Percentiles rank a stretch among this genome's conserved stretches.
Evolutionary conservation across 2,113 vertebrate species (phyloP).

Genomic region (Hemichromis elongatus): DNA sequence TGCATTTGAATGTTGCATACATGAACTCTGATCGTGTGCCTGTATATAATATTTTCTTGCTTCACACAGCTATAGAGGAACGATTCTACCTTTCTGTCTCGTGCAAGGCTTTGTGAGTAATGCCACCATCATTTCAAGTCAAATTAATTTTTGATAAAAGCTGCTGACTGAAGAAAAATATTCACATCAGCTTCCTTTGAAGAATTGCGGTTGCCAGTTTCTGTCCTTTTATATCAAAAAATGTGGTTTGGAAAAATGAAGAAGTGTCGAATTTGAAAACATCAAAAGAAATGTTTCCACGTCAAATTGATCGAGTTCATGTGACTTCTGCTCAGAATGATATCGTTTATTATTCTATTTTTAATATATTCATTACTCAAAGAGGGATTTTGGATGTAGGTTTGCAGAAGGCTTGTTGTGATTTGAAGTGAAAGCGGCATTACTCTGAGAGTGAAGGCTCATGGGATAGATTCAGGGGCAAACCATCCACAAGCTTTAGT

Average conservation of each 20-base stretch:
- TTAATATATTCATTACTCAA: neutral
- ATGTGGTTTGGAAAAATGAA: neutral
- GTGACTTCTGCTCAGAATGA: neutral
- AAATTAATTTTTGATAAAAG: neutral
- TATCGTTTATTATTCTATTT: neutral
- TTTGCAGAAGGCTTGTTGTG: neutral
- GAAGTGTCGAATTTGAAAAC: neutral
- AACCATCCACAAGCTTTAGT: neutral
- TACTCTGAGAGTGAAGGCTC: neutral
- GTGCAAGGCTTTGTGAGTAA: constrained; percentile 8
- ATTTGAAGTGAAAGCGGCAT: neutral
- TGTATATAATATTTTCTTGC: constrained; percentile 14
- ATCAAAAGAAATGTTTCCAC: neutral
- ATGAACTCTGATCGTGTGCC: constrained; percentile 10
- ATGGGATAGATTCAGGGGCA: neutral
- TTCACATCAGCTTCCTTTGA: neutral
- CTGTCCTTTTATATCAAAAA: neutral
- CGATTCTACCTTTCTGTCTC: neutral
- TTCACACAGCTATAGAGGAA: neutral
- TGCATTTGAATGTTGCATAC: neutral
- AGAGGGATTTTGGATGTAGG: neutral
- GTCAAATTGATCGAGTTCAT: neutral
- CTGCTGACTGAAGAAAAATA: neutral
- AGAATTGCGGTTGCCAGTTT: neutral
- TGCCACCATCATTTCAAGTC: neutral